Percentiles rank a stretch among this genome's conserved stretches.
phyloP scores from a whole-genome alignment of 2,113 vertebrate genomes.

The Microcebus jonahi region DNA sequence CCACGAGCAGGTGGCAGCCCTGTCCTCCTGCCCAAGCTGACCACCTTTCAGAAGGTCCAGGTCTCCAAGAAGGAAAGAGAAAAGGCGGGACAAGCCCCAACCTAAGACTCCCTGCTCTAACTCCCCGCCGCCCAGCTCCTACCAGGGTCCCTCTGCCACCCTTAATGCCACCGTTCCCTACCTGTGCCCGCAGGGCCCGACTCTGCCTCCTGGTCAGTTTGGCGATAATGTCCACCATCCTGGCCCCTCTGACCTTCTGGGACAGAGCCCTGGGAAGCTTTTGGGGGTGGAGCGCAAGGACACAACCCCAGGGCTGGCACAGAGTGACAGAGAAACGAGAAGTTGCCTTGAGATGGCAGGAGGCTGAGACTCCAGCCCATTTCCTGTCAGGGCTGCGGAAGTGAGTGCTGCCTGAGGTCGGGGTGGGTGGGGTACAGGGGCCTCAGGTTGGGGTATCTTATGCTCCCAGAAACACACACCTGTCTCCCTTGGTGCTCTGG shows the following conservation, averaged over 20 bases:
- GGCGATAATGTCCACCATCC: constrained; percentile 74
- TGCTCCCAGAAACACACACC: background rate
- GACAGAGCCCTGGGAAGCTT: constrained; percentile 44
- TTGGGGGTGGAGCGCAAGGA: constrained; percentile 57
- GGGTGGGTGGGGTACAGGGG: background rate
- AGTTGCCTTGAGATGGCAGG: constrained; percentile 70
- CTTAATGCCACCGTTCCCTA: background rate
- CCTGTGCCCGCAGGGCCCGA: constrained; percentile 52
- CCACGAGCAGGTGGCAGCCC: background rate
- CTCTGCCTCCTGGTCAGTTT: constrained; percentile 66
- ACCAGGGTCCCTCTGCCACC: too few relatives aligned
- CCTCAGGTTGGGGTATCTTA: background rate
- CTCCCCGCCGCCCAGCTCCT: background rate
- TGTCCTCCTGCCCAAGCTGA: background rate
- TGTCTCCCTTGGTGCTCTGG: background rate
- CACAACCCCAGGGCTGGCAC: constrained; percentile 54
- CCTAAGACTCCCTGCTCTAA: background rate
- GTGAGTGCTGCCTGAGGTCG: constrained; percentile 44
- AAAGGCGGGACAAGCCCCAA: background rate
- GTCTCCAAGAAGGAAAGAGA: background rate
- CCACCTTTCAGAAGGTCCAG: background rate
- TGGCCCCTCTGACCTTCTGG: background rate
- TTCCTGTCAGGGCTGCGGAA: constrained; percentile 82
- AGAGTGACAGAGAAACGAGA: constrained; percentile 73
- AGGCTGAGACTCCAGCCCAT: constrained; percentile 50